A percentile compares a stretch with the other conserved stretches of the same genome.
Evolutionary conservation across 2,113 vertebrate species (phyloP).

Genomic region (Ia io): DNA sequence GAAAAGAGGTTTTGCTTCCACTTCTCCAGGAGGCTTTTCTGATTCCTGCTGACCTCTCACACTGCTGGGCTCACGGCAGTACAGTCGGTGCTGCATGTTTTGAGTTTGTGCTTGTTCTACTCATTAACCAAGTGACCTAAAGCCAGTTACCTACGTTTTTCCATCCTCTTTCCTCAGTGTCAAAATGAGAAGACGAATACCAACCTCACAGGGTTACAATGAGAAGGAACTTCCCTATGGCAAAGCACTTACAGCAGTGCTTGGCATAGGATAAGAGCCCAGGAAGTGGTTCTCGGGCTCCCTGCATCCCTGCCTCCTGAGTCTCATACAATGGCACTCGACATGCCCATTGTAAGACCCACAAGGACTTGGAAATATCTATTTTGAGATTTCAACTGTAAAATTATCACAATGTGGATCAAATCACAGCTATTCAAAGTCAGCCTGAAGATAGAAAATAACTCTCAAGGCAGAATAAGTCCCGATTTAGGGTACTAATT

Average conservation of each 20-base stretch:
- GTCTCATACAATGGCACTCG: neutral
- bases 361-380: neutral
- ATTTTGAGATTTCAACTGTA: neutral
- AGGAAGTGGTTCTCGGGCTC: neutral
- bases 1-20: neutral
- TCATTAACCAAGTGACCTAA: neutral
- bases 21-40: neutral
- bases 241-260: neutral
- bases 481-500: neutral
- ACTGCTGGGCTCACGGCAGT: neutral
- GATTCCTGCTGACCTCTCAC: neutral
- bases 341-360: neutral
- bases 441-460: neutral
- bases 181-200: conserved; percentile 4
- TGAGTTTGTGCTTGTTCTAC: neutral
- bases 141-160: neutral
- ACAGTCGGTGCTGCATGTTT: neutral
- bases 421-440: neutral
- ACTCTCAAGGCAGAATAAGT: neutral
- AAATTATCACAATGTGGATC: neutral
- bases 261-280: neutral
- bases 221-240: conserved; percentile 1
- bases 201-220: neutral
- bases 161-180: neutral
- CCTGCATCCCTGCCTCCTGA: neutral